Evolutionary conservation across 2,888 invertebrate species (phyloP), one percentile per base, ranked within the genome.

Genomic region (Heliconius aoede): DNA sequence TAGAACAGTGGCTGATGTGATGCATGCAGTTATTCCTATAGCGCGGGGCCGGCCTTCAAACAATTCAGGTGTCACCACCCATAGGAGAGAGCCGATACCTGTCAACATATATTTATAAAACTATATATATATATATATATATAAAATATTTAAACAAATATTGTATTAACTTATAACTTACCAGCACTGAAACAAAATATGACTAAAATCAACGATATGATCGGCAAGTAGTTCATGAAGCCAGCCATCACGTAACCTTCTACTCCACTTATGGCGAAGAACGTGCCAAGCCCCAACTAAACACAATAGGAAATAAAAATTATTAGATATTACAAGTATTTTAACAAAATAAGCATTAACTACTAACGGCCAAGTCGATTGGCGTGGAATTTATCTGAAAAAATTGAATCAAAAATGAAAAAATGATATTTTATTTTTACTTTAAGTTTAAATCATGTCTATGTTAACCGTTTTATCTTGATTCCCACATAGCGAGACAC

Each of bases 181-280:
- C 92, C 92, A 80, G 88, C 89, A 81, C 89, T 90, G 18, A 81
- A 92, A 73, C 87, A 88, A 79, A 82, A 90, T 15, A 90, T 89
- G 0, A 90, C 86, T 1, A 92, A 64, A 9, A 91, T 87, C 3
- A 93, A 76, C 0, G 91, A 93, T 24, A 88, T 81, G 0, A 92
- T 81, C 1, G 93, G 93, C 3, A 93, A 73, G 51, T 86, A 92
- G 80, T 93, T 91, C 78, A 90, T 77, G 65, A 88, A 83, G 0
- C 90, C 92, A 1, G 82, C 81, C 1, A 88, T 78, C 0, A 81
- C 78, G 7, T 77, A 80, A 0, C 86, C 85, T 0, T 78, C 80
- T 13, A 74, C 46, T 71, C 84, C 84, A 24, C 82, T 84, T 1
- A 89, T 73, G 68, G 85, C 85, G 82, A 91, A 91, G 81, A 91